Conservation (phyloP, 2,888 invertebrate species). For the Tigriopus californicus region DNA sequence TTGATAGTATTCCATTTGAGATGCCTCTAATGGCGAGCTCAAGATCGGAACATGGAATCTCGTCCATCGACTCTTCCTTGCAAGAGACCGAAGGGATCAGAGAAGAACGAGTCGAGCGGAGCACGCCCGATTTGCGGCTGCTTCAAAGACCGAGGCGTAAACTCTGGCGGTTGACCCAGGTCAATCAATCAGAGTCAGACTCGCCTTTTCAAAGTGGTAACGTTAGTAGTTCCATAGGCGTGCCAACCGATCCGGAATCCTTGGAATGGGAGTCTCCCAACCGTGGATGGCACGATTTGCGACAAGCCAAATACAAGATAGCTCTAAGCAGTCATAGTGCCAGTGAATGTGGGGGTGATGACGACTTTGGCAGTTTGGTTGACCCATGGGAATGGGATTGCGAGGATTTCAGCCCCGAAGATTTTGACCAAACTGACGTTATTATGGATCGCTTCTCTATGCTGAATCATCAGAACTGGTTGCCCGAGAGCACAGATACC, state of each 20-base stretch:
- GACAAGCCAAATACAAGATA: not conserved
- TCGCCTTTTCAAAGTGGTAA: too few relatives aligned
- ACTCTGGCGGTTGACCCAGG: too few relatives aligned
- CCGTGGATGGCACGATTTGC: not conserved
- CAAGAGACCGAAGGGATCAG: too few relatives aligned
- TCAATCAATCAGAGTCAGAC: too few relatives aligned
- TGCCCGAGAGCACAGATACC: not conserved
- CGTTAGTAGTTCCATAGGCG: too few relatives aligned
- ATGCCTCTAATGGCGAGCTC: not conserved
- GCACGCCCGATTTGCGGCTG: too few relatives aligned
- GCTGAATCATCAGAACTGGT: not conserved
- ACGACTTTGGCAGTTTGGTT: too few relatives aligned
- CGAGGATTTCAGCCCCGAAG: not conserved
- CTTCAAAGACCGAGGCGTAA: too few relatives aligned
- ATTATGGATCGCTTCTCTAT: not conserved
- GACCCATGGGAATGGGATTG: not conserved
- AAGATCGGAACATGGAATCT: not conserved
- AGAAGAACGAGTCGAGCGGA: too few relatives aligned
- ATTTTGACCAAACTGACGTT: not conserved
- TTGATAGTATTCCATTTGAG: not conserved
- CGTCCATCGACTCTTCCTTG: too few relatives aligned
- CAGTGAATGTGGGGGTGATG: not conserved
- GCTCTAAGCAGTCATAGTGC: not conserved
- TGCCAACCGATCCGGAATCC: too few relatives aligned
- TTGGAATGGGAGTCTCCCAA: not conserved